Evolutionary conservation across 2,797 vertebrate genomes (phyloP).

Genomic region (Dermochelys coriacea): DNA sequence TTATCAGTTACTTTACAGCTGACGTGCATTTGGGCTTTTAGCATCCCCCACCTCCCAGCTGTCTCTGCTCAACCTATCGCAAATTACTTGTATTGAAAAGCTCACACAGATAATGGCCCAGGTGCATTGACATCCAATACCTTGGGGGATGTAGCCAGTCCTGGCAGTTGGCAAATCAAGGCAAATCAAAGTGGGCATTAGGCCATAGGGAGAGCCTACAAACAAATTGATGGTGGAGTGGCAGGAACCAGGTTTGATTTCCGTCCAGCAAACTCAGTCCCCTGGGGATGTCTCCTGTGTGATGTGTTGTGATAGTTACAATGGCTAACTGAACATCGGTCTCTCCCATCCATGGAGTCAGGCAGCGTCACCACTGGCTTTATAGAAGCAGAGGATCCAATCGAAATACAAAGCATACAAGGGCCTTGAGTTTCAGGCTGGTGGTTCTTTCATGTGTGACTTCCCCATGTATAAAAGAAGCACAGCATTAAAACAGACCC

Average conservation of each 20-base stretch:
- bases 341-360: rapidly evolving
- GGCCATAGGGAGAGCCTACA: not conserved
- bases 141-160: not conserved
- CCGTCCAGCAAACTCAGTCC: not conserved
- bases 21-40: not conserved
- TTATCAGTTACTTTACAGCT: not conserved
- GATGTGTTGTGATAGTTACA: not conserved
- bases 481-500: not conserved
- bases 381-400: not conserved
- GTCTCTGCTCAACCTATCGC: not conserved
- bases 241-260: not conserved
- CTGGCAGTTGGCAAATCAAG: not conserved
- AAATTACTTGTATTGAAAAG: not conserved
- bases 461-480: not conserved
- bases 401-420: not conserved
- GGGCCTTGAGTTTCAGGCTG: not conserved
- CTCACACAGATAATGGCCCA: not conserved
- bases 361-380: rapidly evolving
- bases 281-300: not conserved
- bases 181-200: not conserved
- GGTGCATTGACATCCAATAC: not conserved
- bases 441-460: not conserved
- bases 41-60: not conserved
- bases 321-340: not conserved
- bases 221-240: not conserved